Evolutionary conservation across 37 sponge, comb jelly and placozoan genomes (phyloP), one percentile per base, ranked within the genome.

Genomic region (Bolinopsis microptera): DNA sequence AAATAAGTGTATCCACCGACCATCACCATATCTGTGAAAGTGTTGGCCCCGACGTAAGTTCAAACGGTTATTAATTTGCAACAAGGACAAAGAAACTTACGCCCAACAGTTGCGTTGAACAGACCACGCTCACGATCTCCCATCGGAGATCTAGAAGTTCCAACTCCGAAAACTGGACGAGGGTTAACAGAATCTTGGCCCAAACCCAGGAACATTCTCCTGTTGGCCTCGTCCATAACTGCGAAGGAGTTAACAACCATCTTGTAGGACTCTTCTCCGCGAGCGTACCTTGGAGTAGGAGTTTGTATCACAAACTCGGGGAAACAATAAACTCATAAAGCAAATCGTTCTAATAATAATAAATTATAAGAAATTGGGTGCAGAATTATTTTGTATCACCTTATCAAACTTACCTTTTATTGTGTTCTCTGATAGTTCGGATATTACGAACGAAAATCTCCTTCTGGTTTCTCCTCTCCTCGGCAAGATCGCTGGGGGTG

Each of bases 231-330:
- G 61, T 86, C 35, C 90, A 86, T 86, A 18, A 86, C 90, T 0
- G 30, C 61, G 61, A 86, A 86, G 25, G 90, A 86, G 90, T 86
- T 86, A 30, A 86, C 35, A n/a, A 41, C 90, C 48, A 86, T 27
- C 39, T 86, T 41, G 90, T 86, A 86, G 26, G 90, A 86, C 26
- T 27, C 90, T 26, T 86, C 90, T 8, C 90, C 90, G 28, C 41
- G 34, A 1, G 0, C 22, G 90, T 39, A 86, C 35, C 80, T 77
- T 25, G 23, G 2, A 30, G 18, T 25, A 30, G 18, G 74, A 2
- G 74, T 25, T 67, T 67, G 18, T 67, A n/a, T n/a, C n/a, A n/a
- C n/a, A n/a, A n/a, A n/a, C n/a, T n/a, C n/a, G n/a, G n/a, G n/a
- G n/a, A n/a, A n/a, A n/a, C n/a, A n/a, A n/a, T n/a, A n/a, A n/a